phyloP scores from a whole-genome alignment of 2,797 vertebrate genomes.

The Coracias cyanogaster region DNA sequence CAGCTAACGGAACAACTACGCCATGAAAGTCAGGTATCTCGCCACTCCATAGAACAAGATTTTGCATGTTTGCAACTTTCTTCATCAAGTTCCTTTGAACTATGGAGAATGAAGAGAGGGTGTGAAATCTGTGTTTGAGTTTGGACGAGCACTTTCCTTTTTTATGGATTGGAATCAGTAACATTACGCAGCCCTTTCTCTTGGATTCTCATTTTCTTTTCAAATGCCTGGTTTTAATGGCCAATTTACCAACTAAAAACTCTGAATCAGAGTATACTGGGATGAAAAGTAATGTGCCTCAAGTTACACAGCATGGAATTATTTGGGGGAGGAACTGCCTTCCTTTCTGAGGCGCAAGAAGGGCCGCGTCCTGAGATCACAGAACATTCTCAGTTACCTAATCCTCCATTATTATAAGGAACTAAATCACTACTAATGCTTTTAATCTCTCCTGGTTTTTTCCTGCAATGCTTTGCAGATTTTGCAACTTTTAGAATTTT shows the following conservation, averaged over 20 bases:
- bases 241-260: background rate
- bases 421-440: background rate
- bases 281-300: background rate
- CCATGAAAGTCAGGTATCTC: background rate
- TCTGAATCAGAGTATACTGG: background rate
- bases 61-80: background rate
- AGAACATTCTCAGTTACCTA: background rate
- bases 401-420: background rate
- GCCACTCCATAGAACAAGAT: background rate
- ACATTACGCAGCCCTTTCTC: background rate
- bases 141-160: background rate
- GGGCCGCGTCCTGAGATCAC: background rate
- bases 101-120: background rate
- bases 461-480: background rate
- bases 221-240: background rate
- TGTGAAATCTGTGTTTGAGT: background rate
- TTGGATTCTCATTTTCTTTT: background rate
- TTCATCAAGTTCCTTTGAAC: background rate
- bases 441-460: slow-evolving; percentile 19
- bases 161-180: background rate
- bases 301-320: background rate
- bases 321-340: background rate
- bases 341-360: background rate
- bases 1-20: background rate
- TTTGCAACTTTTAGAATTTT: slow-evolving; percentile 61